phyloP scores from a whole-genome alignment of 1,140 invertebrate genomes.

The Diploscapter pachys region DNA sequence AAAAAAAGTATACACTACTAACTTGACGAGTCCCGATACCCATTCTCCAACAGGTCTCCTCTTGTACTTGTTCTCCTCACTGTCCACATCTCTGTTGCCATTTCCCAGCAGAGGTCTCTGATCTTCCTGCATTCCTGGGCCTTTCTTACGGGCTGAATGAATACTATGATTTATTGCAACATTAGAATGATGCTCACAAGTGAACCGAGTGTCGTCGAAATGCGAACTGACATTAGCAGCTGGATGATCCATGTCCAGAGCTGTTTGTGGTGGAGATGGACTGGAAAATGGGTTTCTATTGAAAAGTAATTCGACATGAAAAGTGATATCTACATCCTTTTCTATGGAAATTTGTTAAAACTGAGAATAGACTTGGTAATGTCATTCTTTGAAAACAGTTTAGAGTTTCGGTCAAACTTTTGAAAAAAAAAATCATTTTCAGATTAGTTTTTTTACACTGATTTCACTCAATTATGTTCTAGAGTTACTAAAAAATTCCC shows the following conservation, averaged over 20 bases:
- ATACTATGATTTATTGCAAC: neutral
- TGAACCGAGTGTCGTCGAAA: neutral
- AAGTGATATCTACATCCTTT: too few species aligned
- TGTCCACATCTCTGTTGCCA: neutral
- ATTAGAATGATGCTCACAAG: neutral
- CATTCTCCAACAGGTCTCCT: slow-evolving; percentile 23
- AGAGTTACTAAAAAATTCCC: neutral
- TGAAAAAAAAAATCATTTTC: slow-evolving; percentile 4
- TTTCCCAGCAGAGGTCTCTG: slow-evolving; percentile 5
- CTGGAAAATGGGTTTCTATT: neutral
- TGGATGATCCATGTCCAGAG: slow-evolving; percentile 19
- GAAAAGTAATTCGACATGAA: too few species aligned
- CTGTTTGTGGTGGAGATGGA: neutral
- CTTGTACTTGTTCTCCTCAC: slow-evolving; percentile 32
- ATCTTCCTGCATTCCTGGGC: slow-evolving; percentile 9
- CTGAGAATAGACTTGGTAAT: neutral
- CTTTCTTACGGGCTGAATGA: slow-evolving; percentile 1
- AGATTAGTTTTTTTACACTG: neutral
- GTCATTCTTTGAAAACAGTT: neutral
- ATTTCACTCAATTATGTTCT: neutral
- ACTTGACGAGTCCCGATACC: slow-evolving; percentile 22
- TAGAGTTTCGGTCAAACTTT: slow-evolving; percentile 1
- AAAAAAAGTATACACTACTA: neutral
- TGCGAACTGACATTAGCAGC: slow-evolving; percentile 10
- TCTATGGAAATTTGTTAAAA: too few species aligned